These are phyloP conservation scores for Setophaga kirtlandii DNA, from an alignment of 2,113 vertebrate species.

Conservation along the genomic window DNA sequence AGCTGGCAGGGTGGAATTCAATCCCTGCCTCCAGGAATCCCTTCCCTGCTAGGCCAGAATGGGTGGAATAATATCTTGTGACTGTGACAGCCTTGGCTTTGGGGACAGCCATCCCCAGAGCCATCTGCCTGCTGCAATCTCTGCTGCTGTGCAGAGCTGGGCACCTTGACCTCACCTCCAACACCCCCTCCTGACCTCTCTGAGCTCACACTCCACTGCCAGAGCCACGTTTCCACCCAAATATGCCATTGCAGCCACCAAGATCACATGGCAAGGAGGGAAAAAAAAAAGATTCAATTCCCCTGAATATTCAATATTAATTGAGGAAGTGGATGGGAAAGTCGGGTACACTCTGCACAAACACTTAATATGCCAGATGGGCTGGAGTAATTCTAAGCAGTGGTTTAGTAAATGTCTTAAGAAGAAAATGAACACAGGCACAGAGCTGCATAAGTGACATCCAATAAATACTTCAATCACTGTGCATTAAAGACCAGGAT, in stretches of 20 bases:
- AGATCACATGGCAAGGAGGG: background rate
- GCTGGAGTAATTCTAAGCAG: slow-evolving; percentile 34
- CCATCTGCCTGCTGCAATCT: background rate
- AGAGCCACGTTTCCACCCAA: background rate
- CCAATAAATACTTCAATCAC: slow-evolving; percentile 59
- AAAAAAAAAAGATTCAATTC: background rate
- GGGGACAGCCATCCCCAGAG: background rate
- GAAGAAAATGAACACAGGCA: slow-evolving; percentile 28
- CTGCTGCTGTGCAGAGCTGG: background rate
- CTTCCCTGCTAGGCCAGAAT: background rate
- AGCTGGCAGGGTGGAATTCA: background rate
- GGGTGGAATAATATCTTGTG: background rate
- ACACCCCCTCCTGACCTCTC: background rate
- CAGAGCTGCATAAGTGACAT: slow-evolving; percentile 41
- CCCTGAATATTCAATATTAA: slow-evolving; percentile 49
- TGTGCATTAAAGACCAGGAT: slow-evolving; percentile 30
- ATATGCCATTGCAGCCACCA: accelerated
- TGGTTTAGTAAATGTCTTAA: slow-evolving; percentile 28
- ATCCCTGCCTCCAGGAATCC: background rate
- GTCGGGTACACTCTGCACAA: slow-evolving; percentile 15
- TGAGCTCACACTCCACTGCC: background rate
- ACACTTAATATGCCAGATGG: slow-evolving; percentile 53
- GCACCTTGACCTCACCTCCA: background rate
- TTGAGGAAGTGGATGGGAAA: slow-evolving; percentile 32
- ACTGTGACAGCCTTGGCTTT: background rate